Conservation (phyloP, 2,797 vertebrate genomes). For the Notolepis coatsorum region DNA sequence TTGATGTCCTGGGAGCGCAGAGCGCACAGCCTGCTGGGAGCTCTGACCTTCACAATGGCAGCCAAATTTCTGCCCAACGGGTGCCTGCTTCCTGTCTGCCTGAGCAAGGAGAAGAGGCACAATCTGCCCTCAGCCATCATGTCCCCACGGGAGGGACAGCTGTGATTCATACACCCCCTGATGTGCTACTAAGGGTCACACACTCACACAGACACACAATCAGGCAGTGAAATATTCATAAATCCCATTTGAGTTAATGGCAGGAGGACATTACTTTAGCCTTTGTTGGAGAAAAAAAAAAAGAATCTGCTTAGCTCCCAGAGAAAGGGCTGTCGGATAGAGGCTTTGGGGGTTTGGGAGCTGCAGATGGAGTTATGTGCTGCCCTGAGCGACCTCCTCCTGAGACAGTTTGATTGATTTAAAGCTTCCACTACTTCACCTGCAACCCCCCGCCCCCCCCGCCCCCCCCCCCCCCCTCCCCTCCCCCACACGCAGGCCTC, state of each 20-base stretch:
- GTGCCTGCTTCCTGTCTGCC: too few relatives aligned
- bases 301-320: slow-evolving; percentile 21
- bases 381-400: slow-evolving; percentile 60
- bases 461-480: slow-evolving; percentile 50
- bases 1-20: too few relatives aligned
- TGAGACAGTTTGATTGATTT: slow-evolving; percentile 67
- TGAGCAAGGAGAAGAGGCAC: too few relatives aligned
- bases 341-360: slow-evolving; percentile 41
- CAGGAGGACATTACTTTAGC: slow-evolving; percentile 43
- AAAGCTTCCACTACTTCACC: too few relatives aligned
- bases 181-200: too few relatives aligned
- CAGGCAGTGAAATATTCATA: slow-evolving; percentile 56
- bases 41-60: background rate
- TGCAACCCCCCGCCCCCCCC: slow-evolving; percentile 27
- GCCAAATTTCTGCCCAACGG: background rate
- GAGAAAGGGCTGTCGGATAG: slow-evolving; percentile 21
- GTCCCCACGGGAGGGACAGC: too few relatives aligned
- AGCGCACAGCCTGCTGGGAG: too few relatives aligned
- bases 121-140: background rate
- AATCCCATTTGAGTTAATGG: slow-evolving; percentile 41
- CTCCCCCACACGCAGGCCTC: slow-evolving; percentile 30
- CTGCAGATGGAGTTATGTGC: slow-evolving; percentile 44
- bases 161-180: too few relatives aligned
- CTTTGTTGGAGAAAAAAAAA: slow-evolving; percentile 37
- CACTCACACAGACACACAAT: too few relatives aligned